phyloP scores from a whole-genome alignment of 2,113 vertebrate species.

The sheep (Ovis aries) region DNA sequence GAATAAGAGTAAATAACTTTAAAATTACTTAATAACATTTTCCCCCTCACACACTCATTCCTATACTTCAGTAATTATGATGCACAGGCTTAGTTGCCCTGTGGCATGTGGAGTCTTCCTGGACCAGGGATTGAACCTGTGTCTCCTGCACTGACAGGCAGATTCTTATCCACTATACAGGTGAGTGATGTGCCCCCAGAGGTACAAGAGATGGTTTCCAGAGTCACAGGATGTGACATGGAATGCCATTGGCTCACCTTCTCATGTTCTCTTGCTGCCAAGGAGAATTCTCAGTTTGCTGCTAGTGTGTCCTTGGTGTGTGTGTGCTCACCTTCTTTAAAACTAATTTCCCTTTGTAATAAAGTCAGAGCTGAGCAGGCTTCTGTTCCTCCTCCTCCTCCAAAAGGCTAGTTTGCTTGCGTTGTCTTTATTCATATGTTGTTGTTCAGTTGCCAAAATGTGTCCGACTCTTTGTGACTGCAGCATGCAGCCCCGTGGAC shows the following conservation, averaged over 20 bases:
- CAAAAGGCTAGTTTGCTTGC: background rate
- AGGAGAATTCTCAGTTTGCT: background rate
- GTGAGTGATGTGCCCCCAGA: background rate
- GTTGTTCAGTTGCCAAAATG: background rate
- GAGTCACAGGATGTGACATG: background rate
- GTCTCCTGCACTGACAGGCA: accelerated
- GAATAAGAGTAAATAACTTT: background rate
- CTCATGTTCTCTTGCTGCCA: background rate
- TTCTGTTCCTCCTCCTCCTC: background rate
- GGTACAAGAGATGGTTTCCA: background rate
- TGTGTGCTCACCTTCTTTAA: background rate
- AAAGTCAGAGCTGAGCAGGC: background rate
- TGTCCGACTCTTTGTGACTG: background rate
- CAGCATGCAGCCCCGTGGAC: background rate
- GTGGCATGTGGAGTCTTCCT: background rate
- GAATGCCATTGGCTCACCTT: background rate
- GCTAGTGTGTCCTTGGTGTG: background rate
- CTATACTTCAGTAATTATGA: background rate
- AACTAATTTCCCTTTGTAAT: background rate
- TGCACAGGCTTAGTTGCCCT: background rate
- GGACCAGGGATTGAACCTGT: background rate
- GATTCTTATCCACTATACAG: background rate
- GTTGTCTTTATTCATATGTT: background rate
- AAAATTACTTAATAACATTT: background rate
- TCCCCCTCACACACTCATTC: background rate